Evolutionary conservation across 2,113 vertebrate genomes (phyloP), one percentile per base, ranked within the genome.

Genomic region (Chionodraco myersi): DNA sequence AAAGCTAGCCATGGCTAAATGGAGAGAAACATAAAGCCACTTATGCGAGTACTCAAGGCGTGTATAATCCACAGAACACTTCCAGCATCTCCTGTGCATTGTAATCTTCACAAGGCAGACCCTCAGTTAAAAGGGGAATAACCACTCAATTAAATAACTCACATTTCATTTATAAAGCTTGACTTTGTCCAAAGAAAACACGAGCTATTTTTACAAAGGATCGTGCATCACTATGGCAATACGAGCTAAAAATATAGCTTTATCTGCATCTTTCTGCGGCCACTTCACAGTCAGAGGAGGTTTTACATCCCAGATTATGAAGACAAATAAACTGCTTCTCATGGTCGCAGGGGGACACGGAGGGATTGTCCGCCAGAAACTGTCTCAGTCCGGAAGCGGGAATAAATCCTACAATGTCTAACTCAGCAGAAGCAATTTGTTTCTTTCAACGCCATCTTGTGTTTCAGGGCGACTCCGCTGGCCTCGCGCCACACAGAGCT

Each of bases 21-120:
- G 86, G 83, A 81, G 83, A 83, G 77, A 90, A 87, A 91, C 91
- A 92, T 89, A 88, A 89, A 91, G 87, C 81, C 90, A 89, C 88
- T 91, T 88, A 88, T 84, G 81, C 72, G 87, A 92, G 78, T 72
- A 78, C 67, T 84, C 60, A 85, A 89, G 79, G 65, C 67, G 36
- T 5, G 12, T 56, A 78, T 86, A 90, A 90, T 88, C 80, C 77
- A 60, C 26, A 74, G 72, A 52, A 73, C 83, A 76, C 69, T 65
- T 68, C 26, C 41, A 49, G 48, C 60, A 74, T 79, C 84, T 87
- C 71, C 61, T 51, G 84, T 61, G 78, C 65, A 80, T 74, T 79
- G 84, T 80, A 84, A 93, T 84, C 86, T 88, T 61, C 56, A 73
- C 63, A 70, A 75, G 60, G 57, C 75, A 78, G 51, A 72, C 18